Percentiles rank a stretch among this genome's conserved stretches.
Evolutionary conservation across 2,797 vertebrate species (phyloP).

Genomic region (Kryptopterus vitreolus): DNA sequence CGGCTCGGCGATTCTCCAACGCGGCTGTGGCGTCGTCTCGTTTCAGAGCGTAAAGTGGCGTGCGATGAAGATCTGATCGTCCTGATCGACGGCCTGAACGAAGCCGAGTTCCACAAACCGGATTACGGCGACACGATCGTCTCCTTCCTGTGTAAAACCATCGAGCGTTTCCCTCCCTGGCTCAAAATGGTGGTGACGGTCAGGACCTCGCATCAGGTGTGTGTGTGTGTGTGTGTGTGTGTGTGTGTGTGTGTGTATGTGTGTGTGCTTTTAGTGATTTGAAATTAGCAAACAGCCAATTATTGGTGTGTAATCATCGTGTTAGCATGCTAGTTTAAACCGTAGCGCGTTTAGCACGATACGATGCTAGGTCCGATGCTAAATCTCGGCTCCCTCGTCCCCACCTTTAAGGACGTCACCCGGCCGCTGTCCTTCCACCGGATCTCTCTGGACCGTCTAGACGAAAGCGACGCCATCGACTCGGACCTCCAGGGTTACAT

Average conservation of each 20-base stretch:
- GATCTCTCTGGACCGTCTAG: slow-evolving; percentile 90
- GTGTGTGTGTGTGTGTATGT: too few species aligned
- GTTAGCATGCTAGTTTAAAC: background rate
- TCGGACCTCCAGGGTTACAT: slow-evolving; percentile 95
- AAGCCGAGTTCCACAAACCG: slow-evolving; percentile 97
- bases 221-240: too few species aligned
- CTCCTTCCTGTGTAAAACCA: slow-evolving; percentile 89
- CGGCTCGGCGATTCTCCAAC: background rate
- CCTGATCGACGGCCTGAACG: slow-evolving; percentile 93
- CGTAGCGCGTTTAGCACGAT: background rate
- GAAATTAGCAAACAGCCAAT: too few species aligned
- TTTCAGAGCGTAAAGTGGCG: slow-evolving; percentile 88
- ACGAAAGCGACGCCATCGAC: slow-evolving; percentile 92
- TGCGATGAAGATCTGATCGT: slow-evolving; percentile 88
- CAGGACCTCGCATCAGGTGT: slow-evolving; percentile 89
- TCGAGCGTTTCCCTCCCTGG: slow-evolving; percentile 92
- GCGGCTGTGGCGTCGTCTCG: background rate
- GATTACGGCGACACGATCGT: slow-evolving; percentile 96
- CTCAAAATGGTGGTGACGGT: slow-evolving; percentile 94
- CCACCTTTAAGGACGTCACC: slow-evolving; percentile 82
- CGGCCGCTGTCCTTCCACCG: slow-evolving; percentile 89
- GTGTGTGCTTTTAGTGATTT: too few species aligned
- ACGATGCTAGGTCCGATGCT: too few species aligned
- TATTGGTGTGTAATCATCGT: too few species aligned
- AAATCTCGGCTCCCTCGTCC: background rate